Evolutionary conservation across 2,113 vertebrate species (phyloP).

Genomic region (Chitala chitala): DNA sequence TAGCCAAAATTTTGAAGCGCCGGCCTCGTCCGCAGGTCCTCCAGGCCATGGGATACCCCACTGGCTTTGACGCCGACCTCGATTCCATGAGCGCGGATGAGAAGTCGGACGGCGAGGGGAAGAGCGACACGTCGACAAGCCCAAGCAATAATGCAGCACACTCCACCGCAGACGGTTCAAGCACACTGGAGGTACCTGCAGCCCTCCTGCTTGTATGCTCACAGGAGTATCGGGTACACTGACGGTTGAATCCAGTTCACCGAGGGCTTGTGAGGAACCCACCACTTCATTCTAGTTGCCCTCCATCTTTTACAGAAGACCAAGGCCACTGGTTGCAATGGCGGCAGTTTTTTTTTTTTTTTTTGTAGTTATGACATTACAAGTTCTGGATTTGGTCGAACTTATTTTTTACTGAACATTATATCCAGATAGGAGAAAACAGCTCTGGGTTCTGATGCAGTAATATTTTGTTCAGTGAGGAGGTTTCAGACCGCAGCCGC

Average conservation of each 20-base stretch:
- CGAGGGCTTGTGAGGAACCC: background rate
- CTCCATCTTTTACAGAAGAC: too few species aligned
- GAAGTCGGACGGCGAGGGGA: constrained; percentile 94
- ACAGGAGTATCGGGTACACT: background rate
- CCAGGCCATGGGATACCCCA: constrained; percentile 96
- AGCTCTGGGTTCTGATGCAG: too few species aligned
- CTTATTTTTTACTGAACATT: too few species aligned
- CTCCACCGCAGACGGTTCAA: constrained; percentile 83
- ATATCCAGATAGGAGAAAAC: too few species aligned
- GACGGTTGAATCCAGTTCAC: background rate
- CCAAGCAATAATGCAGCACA: constrained; percentile 93
- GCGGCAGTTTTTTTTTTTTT: too few species aligned
- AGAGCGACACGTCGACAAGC: constrained; percentile 88
- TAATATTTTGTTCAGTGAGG: too few species aligned
- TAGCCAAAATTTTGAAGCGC: constrained; percentile 25
- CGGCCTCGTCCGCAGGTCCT: constrained; percentile 70
- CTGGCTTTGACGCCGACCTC: constrained; percentile 90
- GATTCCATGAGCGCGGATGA: constrained; percentile 96
- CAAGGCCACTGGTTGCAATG: too few species aligned
- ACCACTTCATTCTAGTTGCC: too few species aligned
- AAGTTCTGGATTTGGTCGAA: too few species aligned
- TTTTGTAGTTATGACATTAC: too few species aligned
- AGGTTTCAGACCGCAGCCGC: too few species aligned
- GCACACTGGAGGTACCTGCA: constrained; percentile 83
- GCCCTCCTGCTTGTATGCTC: background rate